Conservation (phyloP, 2,888 invertebrate genomes). For the Calameuta filiformis region DNA sequence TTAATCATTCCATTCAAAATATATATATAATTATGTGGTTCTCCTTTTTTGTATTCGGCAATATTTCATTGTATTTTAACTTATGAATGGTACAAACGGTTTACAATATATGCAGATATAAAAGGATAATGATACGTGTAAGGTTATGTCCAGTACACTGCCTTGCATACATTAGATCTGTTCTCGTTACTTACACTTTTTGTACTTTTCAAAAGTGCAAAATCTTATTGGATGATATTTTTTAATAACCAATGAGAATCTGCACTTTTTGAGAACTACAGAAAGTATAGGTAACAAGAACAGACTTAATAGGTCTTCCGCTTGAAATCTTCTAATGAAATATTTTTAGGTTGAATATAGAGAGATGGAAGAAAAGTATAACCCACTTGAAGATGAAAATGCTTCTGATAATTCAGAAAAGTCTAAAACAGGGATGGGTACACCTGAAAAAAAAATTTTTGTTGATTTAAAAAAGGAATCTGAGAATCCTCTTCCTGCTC, state of each 20-base stretch:
- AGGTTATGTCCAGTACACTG: no score
- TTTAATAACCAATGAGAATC: no score
- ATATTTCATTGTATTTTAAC: neutral
- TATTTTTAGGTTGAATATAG: slow-evolving; percentile 71
- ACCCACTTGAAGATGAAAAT: slow-evolving; percentile 72
- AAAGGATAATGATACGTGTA: no score
- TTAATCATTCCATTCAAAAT: neutral
- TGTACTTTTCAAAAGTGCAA: no score
- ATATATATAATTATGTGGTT: neutral
- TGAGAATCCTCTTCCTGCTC: slow-evolving; percentile 68
- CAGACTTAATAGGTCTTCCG: no score
- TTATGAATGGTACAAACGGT: no score
- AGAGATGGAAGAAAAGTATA: slow-evolving; percentile 77
- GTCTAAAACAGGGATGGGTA: slow-evolving; percentile 68
- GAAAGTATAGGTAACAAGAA: no score
- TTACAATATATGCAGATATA: no score
- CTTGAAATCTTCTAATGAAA: neutral
- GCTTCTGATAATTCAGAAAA: slow-evolving; percentile 74
- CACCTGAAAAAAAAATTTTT: slow-evolving; percentile 56
- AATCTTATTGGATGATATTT: no score
- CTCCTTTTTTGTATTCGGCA: neutral
- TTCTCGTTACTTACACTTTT: no score
- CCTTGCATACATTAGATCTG: no score
- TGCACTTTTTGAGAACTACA: no score
- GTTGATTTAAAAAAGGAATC: slow-evolving; percentile 70